Percentiles rank a stretch among this genome's conserved stretches.
Evolutionary conservation across 30 jellyfish, hydroid and myxozoan genomes (phyloP).

Genomic region (Hydractinia echinata): DNA sequence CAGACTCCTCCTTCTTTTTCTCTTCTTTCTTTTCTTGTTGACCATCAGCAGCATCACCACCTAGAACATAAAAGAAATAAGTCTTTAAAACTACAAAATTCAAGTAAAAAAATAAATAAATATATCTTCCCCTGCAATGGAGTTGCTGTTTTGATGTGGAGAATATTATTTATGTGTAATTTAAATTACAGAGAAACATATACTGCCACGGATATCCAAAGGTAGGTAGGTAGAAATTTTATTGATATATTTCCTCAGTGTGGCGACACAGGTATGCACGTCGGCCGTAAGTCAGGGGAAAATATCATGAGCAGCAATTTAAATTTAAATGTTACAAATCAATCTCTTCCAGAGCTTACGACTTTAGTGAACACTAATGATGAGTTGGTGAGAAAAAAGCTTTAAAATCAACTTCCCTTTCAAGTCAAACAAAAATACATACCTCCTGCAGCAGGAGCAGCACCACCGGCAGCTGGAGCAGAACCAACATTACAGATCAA

Average conservation of each 20-base stretch:
- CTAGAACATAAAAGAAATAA: constrained; percentile 22
- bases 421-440: constrained; percentile 3
- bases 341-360: neutral
- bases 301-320: neutral
- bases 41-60: constrained; percentile 54
- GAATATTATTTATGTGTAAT: no score
- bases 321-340: neutral
- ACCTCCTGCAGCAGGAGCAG: constrained; percentile 74
- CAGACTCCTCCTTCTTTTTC: constrained; percentile 71
- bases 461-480: constrained; percentile 85
- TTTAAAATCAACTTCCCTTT: neutral
- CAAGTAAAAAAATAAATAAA: neutral
- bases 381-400: neutral
- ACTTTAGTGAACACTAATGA: neutral
- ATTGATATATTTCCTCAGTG: no score
- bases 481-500: constrained; percentile 89
- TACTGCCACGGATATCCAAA: no score
- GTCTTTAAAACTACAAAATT: neutral
- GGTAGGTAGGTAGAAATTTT: no score
- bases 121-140: no score
- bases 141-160: no score
- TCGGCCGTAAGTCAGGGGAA: neutral
- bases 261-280: no score
- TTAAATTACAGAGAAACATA: no score
- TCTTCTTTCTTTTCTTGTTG: constrained; percentile 61